Percentiles rank a stretch among this genome's conserved stretches.
Evolutionary conservation across 1,140 invertebrate genomes (phyloP).

Genomic region (Brachionus asplanchnoidis): DNA sequence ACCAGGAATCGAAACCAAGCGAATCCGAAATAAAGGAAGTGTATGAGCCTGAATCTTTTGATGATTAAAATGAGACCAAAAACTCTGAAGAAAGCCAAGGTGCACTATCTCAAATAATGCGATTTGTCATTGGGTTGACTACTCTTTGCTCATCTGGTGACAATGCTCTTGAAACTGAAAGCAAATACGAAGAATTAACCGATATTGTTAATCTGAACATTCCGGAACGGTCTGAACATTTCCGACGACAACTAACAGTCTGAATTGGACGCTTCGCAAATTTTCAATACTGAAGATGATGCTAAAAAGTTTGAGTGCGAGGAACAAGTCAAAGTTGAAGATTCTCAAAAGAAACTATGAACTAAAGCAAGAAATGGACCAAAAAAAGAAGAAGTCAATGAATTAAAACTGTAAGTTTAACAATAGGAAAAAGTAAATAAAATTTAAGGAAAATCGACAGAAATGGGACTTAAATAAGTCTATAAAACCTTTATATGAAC

Average conservation of each 20-base stretch:
- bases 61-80: not conserved
- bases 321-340: not conserved
- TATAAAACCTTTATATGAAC: too few relatives aligned
- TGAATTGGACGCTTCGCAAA: not conserved
- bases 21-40: not conserved
- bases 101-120: not conserved
- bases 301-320: not conserved
- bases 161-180: not conserved
- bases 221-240: not conserved
- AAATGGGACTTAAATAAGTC: too few relatives aligned
- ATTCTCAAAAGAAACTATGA: not conserved
- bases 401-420: too few relatives aligned
- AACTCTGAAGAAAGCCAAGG: not conserved
- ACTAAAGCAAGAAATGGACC: not conserved
- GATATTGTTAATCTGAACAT: not conserved
- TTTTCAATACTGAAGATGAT: not conserved
- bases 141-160: not conserved
- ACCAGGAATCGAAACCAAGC: too few relatives aligned
- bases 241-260: not conserved
- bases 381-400: too few relatives aligned
- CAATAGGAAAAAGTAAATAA: too few relatives aligned
- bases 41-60: not conserved
- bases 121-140: not conserved
- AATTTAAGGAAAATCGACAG: too few relatives aligned
- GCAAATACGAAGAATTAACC: not conserved